Evolutionary conservation across 2,797 vertebrate species (phyloP), one percentile per base, ranked within the genome.

Genomic region (Lagocephalus sceleratus): DNA sequence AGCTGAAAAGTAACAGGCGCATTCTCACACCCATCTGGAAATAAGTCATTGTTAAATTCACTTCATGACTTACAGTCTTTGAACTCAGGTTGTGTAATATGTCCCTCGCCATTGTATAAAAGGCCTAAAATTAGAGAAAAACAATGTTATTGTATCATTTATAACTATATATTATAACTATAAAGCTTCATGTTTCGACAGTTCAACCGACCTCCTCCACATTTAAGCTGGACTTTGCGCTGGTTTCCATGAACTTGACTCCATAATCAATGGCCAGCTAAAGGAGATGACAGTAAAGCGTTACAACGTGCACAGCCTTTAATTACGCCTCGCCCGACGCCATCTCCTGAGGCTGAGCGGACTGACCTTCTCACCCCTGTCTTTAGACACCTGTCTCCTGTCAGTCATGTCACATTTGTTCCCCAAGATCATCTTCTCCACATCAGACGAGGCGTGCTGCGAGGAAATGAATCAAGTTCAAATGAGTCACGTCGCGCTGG

Each of bases 381-480:
- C 97, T 89, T 94, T 97, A n/a, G 97, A 98, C 71, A 99, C 97
- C 90, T 99, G 97, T 89, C 97, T 94, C 87, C 91, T 95, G 75
- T 98, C 96, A 71, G 94, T 94, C 96, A 99, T 98, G 82, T 99
- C 97, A 66, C 95, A 99, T 83, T 99, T 99, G 88, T 99, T 99
- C 17, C 97, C 97, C 63, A 99, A 83, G 82, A 99, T 92, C 95
- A 99, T 98, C 79, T 94, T 94, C 89, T 99, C 97, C 32, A 99
- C 97, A 54, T 99, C 97, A 42, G 95, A 95, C 6, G 96, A 98
- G 26, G 97, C 97, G 58, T 99, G 97, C 97, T 98, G 82, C 47
- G 68, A 57, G 50, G n/a, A n/a, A n/a, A n/a, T n/a, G n/a, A n/a
- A n/a, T n/a, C n/a, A n/a, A n/a, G n/a, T n/a, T n/a, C n/a, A 65